Evolutionary conservation across 2,888 invertebrate genomes (phyloP), one percentile per base, ranked within the genome.

Genomic region (Lucinisca nassula): DNA sequence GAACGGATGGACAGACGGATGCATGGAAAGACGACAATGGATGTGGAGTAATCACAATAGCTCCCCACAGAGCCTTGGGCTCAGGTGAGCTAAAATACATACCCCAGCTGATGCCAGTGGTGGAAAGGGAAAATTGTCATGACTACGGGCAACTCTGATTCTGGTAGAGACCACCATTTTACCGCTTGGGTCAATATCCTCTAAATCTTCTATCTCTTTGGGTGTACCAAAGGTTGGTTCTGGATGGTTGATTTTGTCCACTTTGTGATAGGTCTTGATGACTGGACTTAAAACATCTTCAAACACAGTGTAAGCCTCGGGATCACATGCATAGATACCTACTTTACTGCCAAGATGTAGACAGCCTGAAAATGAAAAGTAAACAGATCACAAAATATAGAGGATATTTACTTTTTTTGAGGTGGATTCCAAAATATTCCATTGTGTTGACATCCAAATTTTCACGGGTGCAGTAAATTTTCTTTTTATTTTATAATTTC

Each of bases 271-370:
- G 38, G 91, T 91, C 80, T 94, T 98, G 97, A 99, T 99, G 97
- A 99, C 98, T 96, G 99, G 99, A 97, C 99, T 98, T 97, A 99
- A 99, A 93, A 99, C 97, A 84, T 98, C 98, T 91, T 98, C 97
- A 97, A 99, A 99, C 82, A 98, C 97, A 94, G 98, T 98, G 97
- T 99, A 99, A 82, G 99, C 97, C 97, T 99, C 99, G 91, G 99
- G 99, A 96, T 99, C 99, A 87, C 99, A 99, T 85, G 99, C 99
- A 96, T 99, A 99, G 97, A 99, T 98, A 96, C 98, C 98, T 12
- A 93, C 93, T 55, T 92, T 92, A 58, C 92, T 92, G 86, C 92
- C 88, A 3, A 92, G 75, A 77, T 93, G 91, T 27, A 91, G 81
- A 67, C 90, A 90, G 8, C 94, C 94, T 94, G 91, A 2, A 88